A percentile compares a stretch with the other conserved stretches of the same genome.
Conservation (phyloP, 1,140 invertebrate species). For the Babylonia areolata region DNA sequence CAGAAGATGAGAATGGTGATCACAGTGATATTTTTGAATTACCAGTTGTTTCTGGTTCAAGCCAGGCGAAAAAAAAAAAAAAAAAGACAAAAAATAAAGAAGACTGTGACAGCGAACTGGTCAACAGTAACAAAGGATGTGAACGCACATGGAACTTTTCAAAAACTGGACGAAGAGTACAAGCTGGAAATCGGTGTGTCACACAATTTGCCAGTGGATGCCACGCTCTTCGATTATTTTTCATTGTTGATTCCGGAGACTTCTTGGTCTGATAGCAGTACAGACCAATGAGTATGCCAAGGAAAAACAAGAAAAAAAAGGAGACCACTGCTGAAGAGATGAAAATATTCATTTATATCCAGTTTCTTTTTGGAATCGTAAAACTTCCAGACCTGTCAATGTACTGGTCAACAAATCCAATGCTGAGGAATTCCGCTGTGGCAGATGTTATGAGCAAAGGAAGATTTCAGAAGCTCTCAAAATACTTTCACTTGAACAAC, state of each 20-base stretch:
- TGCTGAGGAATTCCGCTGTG: slow-evolving; percentile 38
- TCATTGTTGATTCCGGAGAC: not conserved
- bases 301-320: not conserved
- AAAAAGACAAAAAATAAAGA: not conserved
- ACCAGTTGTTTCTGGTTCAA: too few relatives aligned
- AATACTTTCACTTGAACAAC: slow-evolving; percentile 53
- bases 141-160: not conserved
- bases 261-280: not conserved
- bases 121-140: not conserved
- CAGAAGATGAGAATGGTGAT: not conserved
- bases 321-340: not conserved
- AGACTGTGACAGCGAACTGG: not conserved
- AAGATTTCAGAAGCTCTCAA: slow-evolving; percentile 47
- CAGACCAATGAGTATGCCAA: slow-evolving; percentile 3
- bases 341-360: slow-evolving; percentile 19
- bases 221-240: slow-evolving; percentile 12
- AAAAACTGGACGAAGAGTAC: not conserved
- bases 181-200: not conserved
- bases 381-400: slow-evolving; percentile 21
- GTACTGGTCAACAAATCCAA: slow-evolving; percentile 44
- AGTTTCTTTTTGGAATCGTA: slow-evolving; percentile 38
- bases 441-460: slow-evolving; percentile 41
- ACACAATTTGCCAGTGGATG: not conserved
- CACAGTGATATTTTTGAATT: not conserved
- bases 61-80: not conserved